Evolutionary conservation across 2,113 vertebrate genomes (phyloP), one percentile per base, ranked within the genome.

Genomic region (Hydrochoerus hydrochaeris): DNA sequence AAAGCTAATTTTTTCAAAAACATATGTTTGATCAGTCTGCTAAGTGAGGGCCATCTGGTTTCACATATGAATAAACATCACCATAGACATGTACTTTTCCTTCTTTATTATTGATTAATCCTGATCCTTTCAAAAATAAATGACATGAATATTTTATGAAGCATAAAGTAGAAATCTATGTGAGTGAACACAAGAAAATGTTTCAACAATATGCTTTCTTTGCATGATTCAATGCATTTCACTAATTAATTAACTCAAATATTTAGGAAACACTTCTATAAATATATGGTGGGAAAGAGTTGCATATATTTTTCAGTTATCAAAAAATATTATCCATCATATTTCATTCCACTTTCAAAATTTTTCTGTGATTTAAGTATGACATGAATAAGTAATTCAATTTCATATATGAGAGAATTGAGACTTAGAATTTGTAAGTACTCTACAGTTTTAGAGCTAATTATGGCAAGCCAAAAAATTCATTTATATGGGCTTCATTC

Each of bases 51-150:
- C 14, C 35, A 49, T 88, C 41, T 89, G 30, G 11, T 71, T 41
- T n/a, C 71, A 63, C 7, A 85, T 35, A 65, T 3, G 54, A 30
- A 83, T 41, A 97, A 38, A n/a, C 38, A 44, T 22, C 32, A 88
- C 5, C 16, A 62, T 17, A 90, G 17, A 62, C 24, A 54, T 14
- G 0, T 0, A 84, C 32, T 83, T 93, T 12, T 44, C 69, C 92
- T 89, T 87, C 24, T 92, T 73, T 80, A 28, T 58, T 90, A 62
- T 41, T 95, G 69, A 95, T 89, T 88, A 86, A 75, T 90, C 57
- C 16, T 54, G 22, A 96, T 92, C 26, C 7, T 94, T 92, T 90
- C 54, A 90, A 82, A 28, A 13, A 63, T 69, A 94, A 95, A 30
- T 75, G 5, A 87, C 84, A 67, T 88, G 57, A 82, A 75, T 89